Percentiles rank a stretch among this genome's conserved stretches.
Conservation (phyloP, 2,113 vertebrate genomes). For the Isichthys henryi region DNA sequence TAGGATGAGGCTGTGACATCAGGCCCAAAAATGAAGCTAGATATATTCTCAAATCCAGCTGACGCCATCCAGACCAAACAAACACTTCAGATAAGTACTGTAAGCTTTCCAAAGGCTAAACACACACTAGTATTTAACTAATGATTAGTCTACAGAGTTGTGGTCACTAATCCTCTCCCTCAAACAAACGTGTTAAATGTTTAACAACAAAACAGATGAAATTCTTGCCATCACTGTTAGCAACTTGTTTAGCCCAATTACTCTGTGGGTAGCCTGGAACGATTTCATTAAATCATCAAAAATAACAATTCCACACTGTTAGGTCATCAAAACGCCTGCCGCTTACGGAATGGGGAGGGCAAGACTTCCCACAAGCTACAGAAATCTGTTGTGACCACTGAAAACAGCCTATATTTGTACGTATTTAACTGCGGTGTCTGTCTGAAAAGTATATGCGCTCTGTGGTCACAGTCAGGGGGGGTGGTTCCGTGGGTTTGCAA, state of each 20-base stretch:
- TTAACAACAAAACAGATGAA: not conserved
- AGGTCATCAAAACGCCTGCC: not conserved
- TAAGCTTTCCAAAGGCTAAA: not conserved
- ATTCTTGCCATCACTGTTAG: not conserved
- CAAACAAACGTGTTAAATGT: not conserved
- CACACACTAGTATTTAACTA: not conserved
- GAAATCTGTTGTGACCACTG: not conserved
- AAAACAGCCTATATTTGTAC: not conserved
- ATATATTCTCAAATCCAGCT: not conserved
- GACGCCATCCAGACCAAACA: not conserved
- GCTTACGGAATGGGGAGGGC: not conserved
- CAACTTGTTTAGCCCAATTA: not conserved
- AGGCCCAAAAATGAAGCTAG: not conserved
- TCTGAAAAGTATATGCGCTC: not conserved
- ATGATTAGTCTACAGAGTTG: not conserved
- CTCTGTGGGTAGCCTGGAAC: not conserved
- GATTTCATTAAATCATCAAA: not conserved
- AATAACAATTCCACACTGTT: not conserved
- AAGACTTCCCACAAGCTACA: not conserved
- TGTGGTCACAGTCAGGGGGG: not conserved
- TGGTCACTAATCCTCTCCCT: constrained; percentile 3
- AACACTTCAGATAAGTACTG: constrained; percentile 3
- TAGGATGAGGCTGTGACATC: not conserved
- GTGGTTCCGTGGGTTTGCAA: not conserved
- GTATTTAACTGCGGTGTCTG: not conserved